These are phyloP conservation scores for Apotomis capreana DNA, from an alignment of 2,888 invertebrate species.

Conservation along the genomic window DNA sequence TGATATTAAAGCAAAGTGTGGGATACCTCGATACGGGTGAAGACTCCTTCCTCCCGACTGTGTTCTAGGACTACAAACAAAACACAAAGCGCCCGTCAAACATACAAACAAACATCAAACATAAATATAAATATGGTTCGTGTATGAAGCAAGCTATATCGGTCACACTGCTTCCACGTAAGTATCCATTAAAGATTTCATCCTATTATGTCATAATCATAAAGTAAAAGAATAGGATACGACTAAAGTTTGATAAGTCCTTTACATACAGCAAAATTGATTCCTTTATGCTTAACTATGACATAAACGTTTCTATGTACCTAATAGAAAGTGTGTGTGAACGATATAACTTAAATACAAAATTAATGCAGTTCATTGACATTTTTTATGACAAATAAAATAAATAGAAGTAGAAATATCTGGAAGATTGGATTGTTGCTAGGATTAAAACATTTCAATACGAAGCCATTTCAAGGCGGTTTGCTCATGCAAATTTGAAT, in stretches of 20 bases:
- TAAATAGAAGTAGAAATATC: constrained; percentile 19
- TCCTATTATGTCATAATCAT: too few relatives aligned
- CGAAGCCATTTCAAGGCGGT: constrained; percentile 34
- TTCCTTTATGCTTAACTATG: too few relatives aligned
- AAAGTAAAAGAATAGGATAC: too few relatives aligned
- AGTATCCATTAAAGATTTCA: too few relatives aligned
- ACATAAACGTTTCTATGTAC: background rate
- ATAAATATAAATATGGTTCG: constrained; percentile 38
- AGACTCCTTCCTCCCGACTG: constrained; percentile 84
- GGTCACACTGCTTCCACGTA: constrained; percentile 1
- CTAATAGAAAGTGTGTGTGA: background rate
- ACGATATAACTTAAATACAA: constrained; percentile 33
- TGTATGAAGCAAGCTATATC: constrained; percentile 30
- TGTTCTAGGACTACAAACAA: constrained; percentile 84
- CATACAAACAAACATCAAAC: constrained; percentile 68
- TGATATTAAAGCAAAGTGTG: constrained; percentile 77
- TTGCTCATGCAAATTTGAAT: constrained; percentile 31
- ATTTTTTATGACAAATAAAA: constrained; percentile 27
- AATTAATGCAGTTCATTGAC: constrained; percentile 31
- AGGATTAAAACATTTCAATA: constrained; percentile 18
- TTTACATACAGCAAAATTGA: too few relatives aligned
- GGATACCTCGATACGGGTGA: constrained; percentile 83
- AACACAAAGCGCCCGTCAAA: constrained; percentile 81
- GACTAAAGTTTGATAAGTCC: too few relatives aligned
- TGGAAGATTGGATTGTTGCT: constrained; percentile 11